phyloP scores from a whole-genome alignment of 2,113 vertebrate genomes.

The Sula dactylatra region DNA sequence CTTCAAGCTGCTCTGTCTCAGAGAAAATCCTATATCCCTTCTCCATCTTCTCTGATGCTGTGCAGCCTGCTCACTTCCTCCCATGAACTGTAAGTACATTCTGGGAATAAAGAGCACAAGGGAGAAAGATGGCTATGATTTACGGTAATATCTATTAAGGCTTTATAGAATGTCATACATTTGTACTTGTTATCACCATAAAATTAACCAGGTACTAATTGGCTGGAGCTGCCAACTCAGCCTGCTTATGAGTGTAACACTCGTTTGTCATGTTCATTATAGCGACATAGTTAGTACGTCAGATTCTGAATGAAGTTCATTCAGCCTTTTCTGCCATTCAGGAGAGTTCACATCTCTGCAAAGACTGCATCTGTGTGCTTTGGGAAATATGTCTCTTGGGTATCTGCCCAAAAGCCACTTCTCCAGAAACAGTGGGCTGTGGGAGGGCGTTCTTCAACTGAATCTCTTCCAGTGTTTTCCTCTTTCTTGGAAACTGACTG shows the following conservation, averaged over 20 bases:
- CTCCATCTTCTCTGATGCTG: not conserved
- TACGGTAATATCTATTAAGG: slow-evolving; percentile 60
- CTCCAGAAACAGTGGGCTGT: not conserved
- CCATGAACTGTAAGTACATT: not conserved
- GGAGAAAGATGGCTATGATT: slow-evolving; percentile 41
- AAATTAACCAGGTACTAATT: slow-evolving; percentile 68
- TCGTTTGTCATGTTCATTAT: slow-evolving; percentile 34
- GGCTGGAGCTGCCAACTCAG: slow-evolving; percentile 58
- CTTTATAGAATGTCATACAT: slow-evolving; percentile 64
- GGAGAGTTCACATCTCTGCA: not conserved
- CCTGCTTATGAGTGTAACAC: not conserved
- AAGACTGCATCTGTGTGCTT: not conserved
- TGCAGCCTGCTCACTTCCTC: not conserved
- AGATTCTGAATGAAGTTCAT: not conserved
- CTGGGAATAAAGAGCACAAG: not conserved
- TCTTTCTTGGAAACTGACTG: not conserved
- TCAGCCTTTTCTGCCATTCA: not conserved
- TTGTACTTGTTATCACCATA: slow-evolving; percentile 57
- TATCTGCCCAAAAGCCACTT: not conserved
- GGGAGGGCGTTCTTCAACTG: not conserved
- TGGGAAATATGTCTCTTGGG: not conserved
- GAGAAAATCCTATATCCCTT: not conserved
- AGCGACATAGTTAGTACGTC: not conserved
- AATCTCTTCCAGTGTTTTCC: not conserved
- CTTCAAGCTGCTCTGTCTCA: not conserved